Evolutionary conservation across 2,797 vertebrate species (phyloP).

Genomic region (Sebastes ruberrimus): DNA sequence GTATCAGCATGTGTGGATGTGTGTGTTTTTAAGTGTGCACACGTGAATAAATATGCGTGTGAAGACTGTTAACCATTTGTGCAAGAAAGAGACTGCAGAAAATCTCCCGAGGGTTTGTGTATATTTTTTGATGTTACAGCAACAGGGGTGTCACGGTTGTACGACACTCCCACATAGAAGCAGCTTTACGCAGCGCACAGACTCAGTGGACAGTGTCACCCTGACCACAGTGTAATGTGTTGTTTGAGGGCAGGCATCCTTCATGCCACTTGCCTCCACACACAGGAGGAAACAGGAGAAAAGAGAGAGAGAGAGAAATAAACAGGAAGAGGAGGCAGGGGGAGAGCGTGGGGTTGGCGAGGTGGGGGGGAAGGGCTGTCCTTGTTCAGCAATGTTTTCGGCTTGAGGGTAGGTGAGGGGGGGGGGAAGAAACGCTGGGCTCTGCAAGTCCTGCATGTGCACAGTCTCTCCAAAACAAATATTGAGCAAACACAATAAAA

Average conservation of each 20-base stretch:
- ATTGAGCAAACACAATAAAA: slow-evolving; percentile 40
- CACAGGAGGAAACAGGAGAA: slow-evolving; percentile 62
- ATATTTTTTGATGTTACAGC: neutral
- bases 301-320: slow-evolving; percentile 70
- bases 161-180: neutral
- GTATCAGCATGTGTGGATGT: neutral
- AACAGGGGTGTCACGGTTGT: neutral
- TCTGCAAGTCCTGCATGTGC: slow-evolving; percentile 52
- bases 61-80: slow-evolving; percentile 6
- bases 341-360: slow-evolving; percentile 37
- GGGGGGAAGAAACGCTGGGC: slow-evolving; percentile 19
- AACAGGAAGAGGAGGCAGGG: slow-evolving; percentile 78
- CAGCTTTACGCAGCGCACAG: neutral
- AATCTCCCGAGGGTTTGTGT: neutral
- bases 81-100: slow-evolving; percentile 3
- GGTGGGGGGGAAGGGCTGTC: slow-evolving; percentile 67
- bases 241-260: slow-evolving; percentile 54
- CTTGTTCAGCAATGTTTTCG: slow-evolving; percentile 60
- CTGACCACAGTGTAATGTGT: slow-evolving; percentile 50
- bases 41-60: slow-evolving; percentile 11
- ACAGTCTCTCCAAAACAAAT: slow-evolving; percentile 71
- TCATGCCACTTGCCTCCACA: slow-evolving; percentile 45
- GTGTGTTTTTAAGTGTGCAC: slow-evolving; percentile 9
- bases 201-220: slow-evolving; percentile 50
- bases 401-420: slow-evolving; percentile 29